Base-by-base conservation (phyloP, 2,888 invertebrate genomes). In the Sclerodermus sp. region DNA sequence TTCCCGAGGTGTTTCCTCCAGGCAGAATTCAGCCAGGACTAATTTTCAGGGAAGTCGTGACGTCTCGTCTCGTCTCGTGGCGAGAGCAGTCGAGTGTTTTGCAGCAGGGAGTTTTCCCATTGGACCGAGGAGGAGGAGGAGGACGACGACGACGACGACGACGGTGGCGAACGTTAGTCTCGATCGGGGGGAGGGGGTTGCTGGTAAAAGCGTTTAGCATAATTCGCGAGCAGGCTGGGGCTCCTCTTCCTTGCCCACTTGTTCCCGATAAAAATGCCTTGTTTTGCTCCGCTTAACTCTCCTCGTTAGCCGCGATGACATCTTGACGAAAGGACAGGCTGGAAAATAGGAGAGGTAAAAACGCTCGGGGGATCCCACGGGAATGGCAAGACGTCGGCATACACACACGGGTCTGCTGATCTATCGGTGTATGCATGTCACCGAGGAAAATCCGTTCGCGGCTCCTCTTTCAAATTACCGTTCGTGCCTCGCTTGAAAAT, bases 261-360 rank as follows among this genome's bases (percentile, higher is more conserved):
- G 36, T 55, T 53, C 57, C 47, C 53, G 59, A 64, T 62, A 66
- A 69, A 67, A 65, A 64, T 64, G 57, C 52, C 66, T 60, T 68
- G 62, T 68, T 70, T 71, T 60, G 64, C 60, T 51, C 45, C 51
- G 59, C 55, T 56, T 67, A 64, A 69, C 68, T 68, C 66, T 61
- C 60, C 68, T 74, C 67, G 69, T 72, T 73, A 71, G 66, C 61
- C 60, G 52, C 66, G 69, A 61, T 76, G 76, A 75, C 76, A 74
- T 74, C 71, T 74, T 73, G 73, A 71, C 68, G 68, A 73, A 66
- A 68, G 58, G 55, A 57, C 62, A 56, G 53, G 60, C 56, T 55
- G 49, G 43, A 60, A 69, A 68, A 70, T 60, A 68, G 66, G 62
- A 64, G 53, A 42, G 48, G 45, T 31, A 58, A 62, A 57, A 58